Percentiles rank a stretch among this genome's conserved stretches.
phyloP scores from a whole-genome alignment of 2,113 vertebrate genomes.

The Uria lomvia region DNA sequence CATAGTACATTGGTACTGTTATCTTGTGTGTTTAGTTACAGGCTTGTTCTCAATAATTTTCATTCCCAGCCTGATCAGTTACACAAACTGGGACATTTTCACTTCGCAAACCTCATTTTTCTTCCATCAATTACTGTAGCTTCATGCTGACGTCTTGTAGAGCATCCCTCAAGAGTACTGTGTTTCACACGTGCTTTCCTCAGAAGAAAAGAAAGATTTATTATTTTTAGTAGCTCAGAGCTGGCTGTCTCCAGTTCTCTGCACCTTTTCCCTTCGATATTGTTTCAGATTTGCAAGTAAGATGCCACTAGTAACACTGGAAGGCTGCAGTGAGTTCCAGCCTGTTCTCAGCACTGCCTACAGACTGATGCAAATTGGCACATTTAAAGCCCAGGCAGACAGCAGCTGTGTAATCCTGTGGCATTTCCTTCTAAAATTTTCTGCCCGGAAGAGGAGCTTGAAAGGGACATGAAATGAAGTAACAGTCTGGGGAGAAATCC shows the following conservation, averaged over 20 bases:
- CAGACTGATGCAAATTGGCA: slow-evolving; percentile 39
- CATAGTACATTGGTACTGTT: neutral
- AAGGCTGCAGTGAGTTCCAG: slow-evolving; percentile 1
- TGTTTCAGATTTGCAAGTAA: slow-evolving; percentile 19
- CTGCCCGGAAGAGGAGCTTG: slow-evolving; percentile 19
- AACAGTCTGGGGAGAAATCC: slow-evolving; percentile 29
- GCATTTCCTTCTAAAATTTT: slow-evolving; percentile 53
- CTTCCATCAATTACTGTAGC: neutral
- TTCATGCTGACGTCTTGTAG: neutral
- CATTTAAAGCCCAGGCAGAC: slow-evolving; percentile 39
- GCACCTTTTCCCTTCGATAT: neutral
- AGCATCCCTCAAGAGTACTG: neutral
- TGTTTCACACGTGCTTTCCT: neutral
- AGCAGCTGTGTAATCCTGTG: slow-evolving; percentile 51
- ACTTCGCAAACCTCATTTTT: neutral
- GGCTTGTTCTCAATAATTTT: neutral
- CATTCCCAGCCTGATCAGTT: neutral
- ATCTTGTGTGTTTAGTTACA: neutral
- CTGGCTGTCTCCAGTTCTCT: neutral
- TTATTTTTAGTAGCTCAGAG: neutral
- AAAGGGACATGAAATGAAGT: slow-evolving; percentile 20
- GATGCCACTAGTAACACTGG: neutral
- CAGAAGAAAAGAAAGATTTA: neutral
- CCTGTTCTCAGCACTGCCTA: slow-evolving; percentile 30
- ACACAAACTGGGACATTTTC: neutral